These are phyloP conservation scores for Clavelina lepadiformis DNA, from an alignment of 23 tunicate genomes.

Conservation along the genomic window DNA sequence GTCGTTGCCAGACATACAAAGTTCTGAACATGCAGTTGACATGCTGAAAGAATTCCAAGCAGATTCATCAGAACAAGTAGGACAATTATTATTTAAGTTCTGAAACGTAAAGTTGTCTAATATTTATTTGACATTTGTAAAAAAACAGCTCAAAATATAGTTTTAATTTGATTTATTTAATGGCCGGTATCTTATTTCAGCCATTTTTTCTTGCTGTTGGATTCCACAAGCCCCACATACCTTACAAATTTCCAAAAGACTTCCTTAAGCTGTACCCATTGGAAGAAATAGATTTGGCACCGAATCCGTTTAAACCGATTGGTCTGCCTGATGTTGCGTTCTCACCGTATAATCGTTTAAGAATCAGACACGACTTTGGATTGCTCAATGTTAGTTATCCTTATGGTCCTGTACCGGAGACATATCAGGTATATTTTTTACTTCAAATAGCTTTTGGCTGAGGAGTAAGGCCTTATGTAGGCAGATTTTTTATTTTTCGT, in stretches of 20 bases:
- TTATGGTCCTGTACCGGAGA: conserved; percentile 72
- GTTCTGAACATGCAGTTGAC: conserved; percentile 72
- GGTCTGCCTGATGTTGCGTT: conserved; percentile 81
- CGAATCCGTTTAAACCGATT: conserved; percentile 56
- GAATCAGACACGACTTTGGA: conserved; percentile 58
- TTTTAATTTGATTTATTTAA: neutral
- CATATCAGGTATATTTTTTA: conserved; percentile 78
- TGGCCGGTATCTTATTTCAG: conserved; percentile 26
- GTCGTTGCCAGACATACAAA: conserved; percentile 81
- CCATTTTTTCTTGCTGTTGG: conserved; percentile 98
- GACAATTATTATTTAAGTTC: neutral
- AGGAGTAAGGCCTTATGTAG: too few relatives aligned
- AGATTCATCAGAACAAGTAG: conserved; percentile 10
- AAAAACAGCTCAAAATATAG: neutral
- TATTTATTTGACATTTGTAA: neutral
- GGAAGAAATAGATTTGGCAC: conserved; percentile 58
- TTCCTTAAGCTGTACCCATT: conserved; percentile 63
- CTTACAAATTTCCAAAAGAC: conserved; percentile 89
- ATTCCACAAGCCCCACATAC: conserved; percentile 95
- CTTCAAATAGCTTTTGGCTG: too few relatives aligned
- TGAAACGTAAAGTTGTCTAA: neutral
- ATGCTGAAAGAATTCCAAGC: conserved; percentile 58
- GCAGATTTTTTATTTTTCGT: too few relatives aligned
- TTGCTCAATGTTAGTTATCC: conserved; percentile 77
- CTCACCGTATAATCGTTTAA: conserved; percentile 51